Evolutionary conservation across 2,888 invertebrate genomes (phyloP), one percentile per base, ranked within the genome.

Genomic region (Trichogramma dendrolimi): DNA sequence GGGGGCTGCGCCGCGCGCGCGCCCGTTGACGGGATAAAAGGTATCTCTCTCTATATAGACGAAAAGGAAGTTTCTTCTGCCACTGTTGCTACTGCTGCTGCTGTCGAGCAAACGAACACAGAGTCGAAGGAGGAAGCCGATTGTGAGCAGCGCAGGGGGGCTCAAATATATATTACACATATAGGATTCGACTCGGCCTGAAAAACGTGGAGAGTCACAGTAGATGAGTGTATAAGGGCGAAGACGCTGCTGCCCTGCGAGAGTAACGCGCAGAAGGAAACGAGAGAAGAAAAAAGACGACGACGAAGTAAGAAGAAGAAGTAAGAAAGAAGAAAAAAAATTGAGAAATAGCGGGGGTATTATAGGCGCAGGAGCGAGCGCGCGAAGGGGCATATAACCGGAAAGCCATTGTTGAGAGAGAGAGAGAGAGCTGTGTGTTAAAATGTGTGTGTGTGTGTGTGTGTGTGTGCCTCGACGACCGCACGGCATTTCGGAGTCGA

Each of bases 1-100:
- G 68, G 70, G 70, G 67, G 69, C 67, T 46, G 55, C 46, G 62
- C 53, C 60, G 62, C 52, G 68, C 8, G 49, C 40, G 48, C 14
- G 40, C 42, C 41, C 43, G 8, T 48, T 63, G 52, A 51, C 54
- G 53, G 42, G 60, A 46, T 44, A n/a, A 10, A 14, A 14, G 14
- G 47, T 40, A n/a, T 4, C n/a, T 8, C n/a, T 8, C 6, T 38
- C 5, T 11, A 50, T 51, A 39, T 40, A 14, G 51, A 43, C 54
- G 55, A 52, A 40, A 41, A 51, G 55, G 57, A 57, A 53, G 61
- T 53, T 49, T 56, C 52, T 61, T 61, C 57, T 61, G 54, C 41
- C 41, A n/a, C 11, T 39, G 39, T 56, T 61, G 55, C 51, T 59
- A 62, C 67, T 63, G 64, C 56, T 61, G 64, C 58, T 58, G 62